Evolutionary conservation across 1,140 invertebrate genomes (phyloP), one percentile per base, ranked within the genome.

Genomic region (Nasonia giraulti): DNA sequence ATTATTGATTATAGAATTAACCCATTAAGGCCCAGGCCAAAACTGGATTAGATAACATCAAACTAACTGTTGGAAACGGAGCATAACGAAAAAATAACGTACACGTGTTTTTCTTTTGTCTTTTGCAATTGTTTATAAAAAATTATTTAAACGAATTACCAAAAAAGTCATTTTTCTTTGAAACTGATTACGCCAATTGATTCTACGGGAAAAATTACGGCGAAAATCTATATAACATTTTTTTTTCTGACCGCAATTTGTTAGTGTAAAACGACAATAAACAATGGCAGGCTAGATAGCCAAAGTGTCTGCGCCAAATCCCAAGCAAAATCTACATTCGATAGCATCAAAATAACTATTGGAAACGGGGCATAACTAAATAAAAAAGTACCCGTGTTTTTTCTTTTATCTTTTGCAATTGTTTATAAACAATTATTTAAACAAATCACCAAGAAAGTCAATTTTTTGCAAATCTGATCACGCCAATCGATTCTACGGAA

Each of bases 121-220:
- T 23, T 71, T 71, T 71, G 68, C 68, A 31, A 71, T 71, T 71
- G 68, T 27, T 71, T 71, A 71, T 71, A 12, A 62, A 62, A 62
- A 62, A 62, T 62, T 12, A 62, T 62, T 62, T 62, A 62, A 62
- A 62, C 55, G 4, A 71, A 71, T 71, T 33, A 71, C 68, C 27
- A 27, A 71, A 71, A 71, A 71, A 0, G n/a, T n/a, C 23, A 23
- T 4, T 71, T 27, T n/a, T 27, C 23, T 71, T 71, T 71, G 5
- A 71, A 71, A 4, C 27, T 71, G 69, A 71, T 31, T 27, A 27
- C 69, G 27, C 10, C 17, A 71, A 71, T 71, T 27, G 69, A 71
- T 71, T 71, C 27, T 71, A 71, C 69, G 0, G 69, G 27, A 71
- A 71, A 71, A 27, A 27, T 23, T 71, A 71, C 23, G 11, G 0